These are phyloP conservation scores for Caenorhabditis latens DNA, from an alignment of 1,140 invertebrate genomes.

Conservation along the genomic window DNA sequence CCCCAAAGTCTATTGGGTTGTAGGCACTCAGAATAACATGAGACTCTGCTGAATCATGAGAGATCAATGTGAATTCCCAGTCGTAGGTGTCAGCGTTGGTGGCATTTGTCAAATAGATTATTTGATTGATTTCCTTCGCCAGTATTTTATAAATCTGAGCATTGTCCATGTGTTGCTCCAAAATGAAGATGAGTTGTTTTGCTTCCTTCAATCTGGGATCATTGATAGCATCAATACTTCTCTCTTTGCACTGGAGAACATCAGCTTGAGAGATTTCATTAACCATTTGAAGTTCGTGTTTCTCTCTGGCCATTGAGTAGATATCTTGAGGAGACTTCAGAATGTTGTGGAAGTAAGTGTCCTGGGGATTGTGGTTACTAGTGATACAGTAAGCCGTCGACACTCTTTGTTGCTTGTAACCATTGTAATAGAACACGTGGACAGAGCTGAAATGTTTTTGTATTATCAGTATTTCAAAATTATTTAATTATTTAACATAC, in stretches of 20 bases:
- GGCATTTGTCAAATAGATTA: not conserved
- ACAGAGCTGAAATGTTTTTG: not conserved
- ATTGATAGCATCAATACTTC: not conserved
- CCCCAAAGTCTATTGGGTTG: not conserved
- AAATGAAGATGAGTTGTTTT: not conserved
- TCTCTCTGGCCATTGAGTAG: not conserved
- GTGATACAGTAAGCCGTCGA: not conserved
- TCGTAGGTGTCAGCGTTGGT: not conserved
- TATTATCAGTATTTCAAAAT: not conserved
- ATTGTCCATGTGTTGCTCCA: not conserved
- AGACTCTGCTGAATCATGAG: not conserved
- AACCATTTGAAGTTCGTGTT: not conserved
- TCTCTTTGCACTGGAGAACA: not conserved
- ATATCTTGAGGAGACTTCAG: too few relatives aligned
- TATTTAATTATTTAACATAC: too few relatives aligned
- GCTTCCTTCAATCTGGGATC: not conserved
- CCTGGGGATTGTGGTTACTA: not conserved
- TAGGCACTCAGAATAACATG: not conserved
- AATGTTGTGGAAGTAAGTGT: too few relatives aligned
- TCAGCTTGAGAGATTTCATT: too few relatives aligned
- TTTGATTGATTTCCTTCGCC: not conserved
- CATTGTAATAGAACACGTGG: not conserved
- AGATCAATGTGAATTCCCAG: not conserved
- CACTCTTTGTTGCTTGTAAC: not conserved
- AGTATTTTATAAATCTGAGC: not conserved